phyloP scores from a whole-genome alignment of 2,113 vertebrate species.

The Telmatochromis sp. region DNA sequence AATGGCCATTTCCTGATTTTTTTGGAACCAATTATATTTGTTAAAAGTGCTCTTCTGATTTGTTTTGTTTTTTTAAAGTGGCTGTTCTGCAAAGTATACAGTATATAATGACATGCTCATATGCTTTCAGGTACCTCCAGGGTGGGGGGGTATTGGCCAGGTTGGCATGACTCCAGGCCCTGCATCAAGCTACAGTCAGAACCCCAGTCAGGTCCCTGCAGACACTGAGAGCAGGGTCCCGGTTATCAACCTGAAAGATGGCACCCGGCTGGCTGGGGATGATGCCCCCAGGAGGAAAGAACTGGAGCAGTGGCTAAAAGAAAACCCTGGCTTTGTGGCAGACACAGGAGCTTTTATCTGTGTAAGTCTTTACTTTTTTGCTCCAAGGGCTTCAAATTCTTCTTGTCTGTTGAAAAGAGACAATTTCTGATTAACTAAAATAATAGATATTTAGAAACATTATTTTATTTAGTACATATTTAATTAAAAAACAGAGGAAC shows the following conservation, averaged over 20 bases:
- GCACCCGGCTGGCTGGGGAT: slow-evolving; percentile 92
- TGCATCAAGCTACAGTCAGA: slow-evolving; percentile 54
- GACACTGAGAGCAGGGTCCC: slow-evolving; percentile 88
- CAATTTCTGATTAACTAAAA: neutral
- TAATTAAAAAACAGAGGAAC: neutral
- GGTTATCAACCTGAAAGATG: slow-evolving; percentile 96
- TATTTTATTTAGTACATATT: neutral
- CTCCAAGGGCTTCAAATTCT: neutral
- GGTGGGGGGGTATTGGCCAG: slow-evolving; percentile 78
- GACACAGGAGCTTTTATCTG: slow-evolving; percentile 93
- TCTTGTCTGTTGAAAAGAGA: neutral
- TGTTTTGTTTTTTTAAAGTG: neutral
- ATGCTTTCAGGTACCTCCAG: slow-evolving; percentile 71
- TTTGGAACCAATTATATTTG: neutral
- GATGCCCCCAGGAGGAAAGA: slow-evolving; percentile 92
- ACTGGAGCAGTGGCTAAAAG: slow-evolving; percentile 89
- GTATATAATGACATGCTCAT: neutral
- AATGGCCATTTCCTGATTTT: neutral
- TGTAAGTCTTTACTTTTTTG: slow-evolving; percentile 65
- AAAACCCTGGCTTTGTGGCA: slow-evolving; percentile 94
- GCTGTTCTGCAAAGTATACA: neutral
- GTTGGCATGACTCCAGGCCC: slow-evolving; percentile 67
- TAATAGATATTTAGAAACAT: neutral
- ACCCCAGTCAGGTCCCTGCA: slow-evolving; percentile 64
- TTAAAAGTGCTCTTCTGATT: neutral